Evolutionary conservation across 92 coral and sea anemone species (phyloP), one percentile per base, ranked within the genome.

Genomic region (Phenganax subtilis): DNA sequence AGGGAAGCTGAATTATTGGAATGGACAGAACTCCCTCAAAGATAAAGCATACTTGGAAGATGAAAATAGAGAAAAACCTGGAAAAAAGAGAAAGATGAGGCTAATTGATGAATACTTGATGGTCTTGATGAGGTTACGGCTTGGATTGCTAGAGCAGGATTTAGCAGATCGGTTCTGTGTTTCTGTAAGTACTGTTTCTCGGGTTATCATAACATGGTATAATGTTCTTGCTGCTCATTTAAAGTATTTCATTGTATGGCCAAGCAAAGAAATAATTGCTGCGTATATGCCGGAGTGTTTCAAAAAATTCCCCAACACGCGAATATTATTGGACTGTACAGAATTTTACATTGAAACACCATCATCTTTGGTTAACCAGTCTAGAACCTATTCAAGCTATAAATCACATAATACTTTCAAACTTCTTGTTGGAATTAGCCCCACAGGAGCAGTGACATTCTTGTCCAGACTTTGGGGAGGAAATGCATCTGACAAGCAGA

Each of bases 381-480:
- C 73, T 15, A 51, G 59, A 8, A 84, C 83, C 12, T 84, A 61
- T 53, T 51, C 63, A 0, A 29, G 37, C 29, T 84, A 55, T 29
- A 76, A 84, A 55, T 64, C 73, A 0, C 83, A 84, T 28, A 84
- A 63, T 68, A 85, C 88, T 14, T 85, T 80, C 10, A 85, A 85
- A 71, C 58, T 80, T 9, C 85, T 87, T 8, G 89, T 87, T 12
- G 87, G 87, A 12, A 87, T 87, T 66, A 83, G 84, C n/a, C 89
- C 89, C 10, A 57, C 83, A 44, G 89, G 89, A 17, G 84, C 71
- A 51, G 77, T 83, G 27, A 87, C 76, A 55, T 83, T 76, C 29
- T 14, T 87, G 5, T 75, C 87, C 7, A 53, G 73, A 58, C 47
- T 82, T 10, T 87, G 89, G 89, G 87, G 89, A 25, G 84, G 81